Base-by-base conservation (phyloP, 2,797 vertebrate genomes). In the Catostomus latipinnis region DNA sequence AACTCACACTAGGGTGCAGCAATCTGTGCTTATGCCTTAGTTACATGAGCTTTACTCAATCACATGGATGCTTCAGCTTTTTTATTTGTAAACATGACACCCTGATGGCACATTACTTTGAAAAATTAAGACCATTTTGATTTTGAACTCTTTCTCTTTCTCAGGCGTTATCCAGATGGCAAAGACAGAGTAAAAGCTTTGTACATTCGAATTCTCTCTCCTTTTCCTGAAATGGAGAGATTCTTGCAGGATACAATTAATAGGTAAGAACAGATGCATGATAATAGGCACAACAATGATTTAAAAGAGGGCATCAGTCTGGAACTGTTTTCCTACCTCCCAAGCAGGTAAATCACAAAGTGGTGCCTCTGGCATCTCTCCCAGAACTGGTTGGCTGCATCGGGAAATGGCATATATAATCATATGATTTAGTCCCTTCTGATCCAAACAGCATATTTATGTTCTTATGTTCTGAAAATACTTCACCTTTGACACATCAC, bases 141-240 rank as follows among this genome's bases (percentile, higher is more conserved):
- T 45, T 61, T 54, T 75, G 34, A 3, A 34, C 48, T 68, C 75
- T 65, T 62, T 83, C 50, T 50, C 68, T 45, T 76, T 83, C 80
- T 74, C 90, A 99, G 98, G 88, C 91, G 85, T 0, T 90, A 81
- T 86, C 95, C 94, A 0, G 93, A 87, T 0, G 78, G 85, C 61
- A 93, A 90, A 87, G 93, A 96, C 70, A 94, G 89, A 78, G 88
- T 98, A 81, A 96, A 94, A 90, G 94, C 95, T 73, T 94, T 99
- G 43, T 96, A 99, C 78, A 96, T 99, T 81, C 96, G 95, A 4
- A 92, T 89, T 0, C 84, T 95, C 48, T 96, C 96, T 1, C 94
- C 97, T 0, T 99, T 99, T 85, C 95, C 96, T 0, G 97, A 99
- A 87, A 94, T 98, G 95, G 97, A 99, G 86, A 93, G 95, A 81